Base-by-base conservation (phyloP, 2,113 vertebrate species). In the Indicator indicator region DNA sequence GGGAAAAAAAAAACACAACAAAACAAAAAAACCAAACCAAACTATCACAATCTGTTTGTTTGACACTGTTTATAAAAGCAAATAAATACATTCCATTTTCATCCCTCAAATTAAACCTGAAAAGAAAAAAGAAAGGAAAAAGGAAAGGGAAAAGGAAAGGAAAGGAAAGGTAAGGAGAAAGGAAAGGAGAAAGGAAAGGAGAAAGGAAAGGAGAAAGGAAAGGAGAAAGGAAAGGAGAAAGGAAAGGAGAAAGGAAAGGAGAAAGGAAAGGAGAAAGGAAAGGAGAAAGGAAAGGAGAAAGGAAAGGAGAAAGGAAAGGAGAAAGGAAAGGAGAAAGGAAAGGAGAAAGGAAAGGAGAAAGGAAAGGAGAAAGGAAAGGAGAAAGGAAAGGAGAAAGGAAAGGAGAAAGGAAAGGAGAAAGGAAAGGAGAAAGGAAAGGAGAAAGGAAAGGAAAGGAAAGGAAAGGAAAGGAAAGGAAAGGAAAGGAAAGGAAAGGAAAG, bases 71-170 rank as follows among this genome's bases (percentile, higher is more conserved):
- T 50, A 79, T 69, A 83, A 91, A 83, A 84, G 59, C 26, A 76
- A 83, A 91, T 89, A 36, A 50, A 23, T 20, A 50, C 23, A 50
- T 46, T 36, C 17, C 16, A 62, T 94, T 85, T 71, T 69, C 71
- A 69, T 54, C 62, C 73, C 62, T 74, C 83, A 96, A 92, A 77
- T 74, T 83, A 88, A 96, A 93, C 11, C 17, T 19, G 46, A 19
- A 48, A 48, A 19, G 19, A 6, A 42, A 48, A 48, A 48, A 9
- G 46, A 48, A 15, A 48, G 9, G 40, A 30, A 40, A 17, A 65
- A 59, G 21, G 93, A 5, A 26, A 50, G 36, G 14, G 42, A 55
- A 65, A 58, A 17, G 46, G 11, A 56, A 21, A 23, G 54, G 27
- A 38, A 11, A 21, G 44, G 60, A 38, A 36, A 52, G 36, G 38